Evolutionary conservation across 2,113 vertebrate species (phyloP).

Genomic region (Perca flavescens): DNA sequence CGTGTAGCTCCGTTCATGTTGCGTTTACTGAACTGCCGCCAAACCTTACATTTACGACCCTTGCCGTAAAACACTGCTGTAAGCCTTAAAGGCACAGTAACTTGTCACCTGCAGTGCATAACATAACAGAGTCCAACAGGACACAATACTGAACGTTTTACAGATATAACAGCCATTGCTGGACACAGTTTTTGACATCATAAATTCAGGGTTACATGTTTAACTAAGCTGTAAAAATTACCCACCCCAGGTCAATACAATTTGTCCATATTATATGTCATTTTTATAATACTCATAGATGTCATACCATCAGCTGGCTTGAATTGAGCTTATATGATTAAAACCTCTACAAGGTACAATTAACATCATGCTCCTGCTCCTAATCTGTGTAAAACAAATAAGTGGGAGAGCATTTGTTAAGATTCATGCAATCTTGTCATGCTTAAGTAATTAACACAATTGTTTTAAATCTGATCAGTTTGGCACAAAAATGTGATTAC

Average conservation of each 20-base stretch:
- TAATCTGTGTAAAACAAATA: background rate
- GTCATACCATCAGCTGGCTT: too few species aligned
- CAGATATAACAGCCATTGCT: background rate
- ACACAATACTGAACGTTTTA: too few species aligned
- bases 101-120: too few species aligned
- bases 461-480: constrained; percentile 17
- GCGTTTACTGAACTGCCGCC: too few species aligned
- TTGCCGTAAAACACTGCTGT: too few species aligned
- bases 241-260: background rate
- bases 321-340: background rate
- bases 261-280: background rate
- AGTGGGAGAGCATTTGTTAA: background rate
- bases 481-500: constrained; percentile 10
- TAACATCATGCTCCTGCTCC: background rate
- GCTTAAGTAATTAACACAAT: constrained; percentile 15
- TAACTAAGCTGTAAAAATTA: background rate
- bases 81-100: too few species aligned
- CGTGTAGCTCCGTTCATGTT: too few species aligned
- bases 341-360: background rate
- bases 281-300: background rate
- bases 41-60: too few species aligned
- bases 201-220: background rate
- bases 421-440: background rate
- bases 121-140: too few species aligned
- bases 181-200: background rate